Conservation (phyloP, 2,113 vertebrate species). For the Coryphaenoides rupestris region DNA sequence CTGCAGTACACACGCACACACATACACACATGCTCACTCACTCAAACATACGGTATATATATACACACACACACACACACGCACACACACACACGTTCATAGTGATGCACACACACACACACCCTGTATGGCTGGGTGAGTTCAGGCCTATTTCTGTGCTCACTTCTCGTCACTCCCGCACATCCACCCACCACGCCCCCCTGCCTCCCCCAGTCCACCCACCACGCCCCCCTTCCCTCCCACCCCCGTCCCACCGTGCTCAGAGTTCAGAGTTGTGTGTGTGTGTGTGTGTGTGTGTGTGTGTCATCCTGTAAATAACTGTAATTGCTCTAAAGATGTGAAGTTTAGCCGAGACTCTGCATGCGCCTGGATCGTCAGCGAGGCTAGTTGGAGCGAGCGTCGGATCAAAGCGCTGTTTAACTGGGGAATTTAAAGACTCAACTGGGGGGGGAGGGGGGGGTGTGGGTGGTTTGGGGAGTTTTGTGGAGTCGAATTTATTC, state of each 20-base stretch:
- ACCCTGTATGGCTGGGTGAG: constrained; percentile 38
- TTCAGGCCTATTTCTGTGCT: constrained; percentile 47
- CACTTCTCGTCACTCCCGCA: constrained; percentile 22
- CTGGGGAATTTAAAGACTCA: constrained; percentile 16
- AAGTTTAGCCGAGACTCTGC: constrained; percentile 41
- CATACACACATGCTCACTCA: too few relatives aligned
- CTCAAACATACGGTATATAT: too few relatives aligned
- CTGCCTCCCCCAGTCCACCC: constrained; percentile 12
- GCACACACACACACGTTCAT: constrained; percentile 7
- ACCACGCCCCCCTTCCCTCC: constrained; percentile 30
- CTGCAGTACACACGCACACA: too few relatives aligned
- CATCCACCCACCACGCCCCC: constrained; percentile 24
- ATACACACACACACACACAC: constrained; percentile 18
- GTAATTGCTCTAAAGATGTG: constrained; percentile 58
- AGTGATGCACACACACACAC: constrained; percentile 4
- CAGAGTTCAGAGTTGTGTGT: constrained; percentile 43
- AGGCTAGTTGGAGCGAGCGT: constrained; percentile 34
- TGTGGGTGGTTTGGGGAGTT: neutral
- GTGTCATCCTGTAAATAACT: constrained; percentile 34
- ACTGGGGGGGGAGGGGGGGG: constrained; percentile 13
- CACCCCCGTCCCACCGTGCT: constrained; percentile 37
- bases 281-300: too few relatives aligned
- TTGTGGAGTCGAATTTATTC: constrained; percentile 25
- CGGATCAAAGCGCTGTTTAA: constrained; percentile 34
- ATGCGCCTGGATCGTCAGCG: constrained; percentile 26